A percentile compares a stretch with the other conserved stretches of the same genome.
These are phyloP conservation scores for Gorsachius magnificus DNA, from an alignment of 2,797 vertebrate genomes.

Conservation along the genomic window DNA sequence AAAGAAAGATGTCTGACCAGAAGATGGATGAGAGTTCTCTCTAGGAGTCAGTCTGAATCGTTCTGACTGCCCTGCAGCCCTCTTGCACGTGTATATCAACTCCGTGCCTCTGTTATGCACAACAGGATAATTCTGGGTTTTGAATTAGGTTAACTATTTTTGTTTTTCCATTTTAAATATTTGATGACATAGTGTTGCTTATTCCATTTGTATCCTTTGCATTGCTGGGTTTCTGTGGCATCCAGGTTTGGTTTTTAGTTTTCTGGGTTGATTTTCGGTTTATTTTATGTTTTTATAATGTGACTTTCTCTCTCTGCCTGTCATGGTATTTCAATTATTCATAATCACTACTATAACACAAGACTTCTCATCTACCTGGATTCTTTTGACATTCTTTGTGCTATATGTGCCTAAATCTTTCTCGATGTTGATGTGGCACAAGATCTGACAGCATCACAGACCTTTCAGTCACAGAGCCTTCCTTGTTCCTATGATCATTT, in stretches of 20 bases:
- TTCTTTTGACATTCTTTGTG: background rate
- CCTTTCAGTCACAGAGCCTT: background rate
- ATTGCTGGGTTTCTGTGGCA: background rate
- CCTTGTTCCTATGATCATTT: background rate
- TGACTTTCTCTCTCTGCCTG: background rate
- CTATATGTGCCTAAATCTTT: background rate
- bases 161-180: background rate
- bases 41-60: background rate
- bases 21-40: background rate
- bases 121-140: background rate
- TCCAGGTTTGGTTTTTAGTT: background rate
- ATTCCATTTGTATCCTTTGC: background rate
- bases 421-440: background rate
- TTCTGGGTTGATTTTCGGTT: background rate
- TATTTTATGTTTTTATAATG: background rate
- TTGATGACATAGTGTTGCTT: background rate
- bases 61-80: background rate
- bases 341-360: background rate
- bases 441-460: background rate
- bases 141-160: constrained; percentile 7
- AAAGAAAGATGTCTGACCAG: background rate
- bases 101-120: background rate
- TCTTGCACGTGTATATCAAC: background rate
- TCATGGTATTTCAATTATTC: constrained; percentile 2
- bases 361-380: background rate